These are phyloP conservation scores for Achatina immaculata DNA, from an alignment of 1,140 invertebrate genomes.

Conservation along the genomic window DNA sequence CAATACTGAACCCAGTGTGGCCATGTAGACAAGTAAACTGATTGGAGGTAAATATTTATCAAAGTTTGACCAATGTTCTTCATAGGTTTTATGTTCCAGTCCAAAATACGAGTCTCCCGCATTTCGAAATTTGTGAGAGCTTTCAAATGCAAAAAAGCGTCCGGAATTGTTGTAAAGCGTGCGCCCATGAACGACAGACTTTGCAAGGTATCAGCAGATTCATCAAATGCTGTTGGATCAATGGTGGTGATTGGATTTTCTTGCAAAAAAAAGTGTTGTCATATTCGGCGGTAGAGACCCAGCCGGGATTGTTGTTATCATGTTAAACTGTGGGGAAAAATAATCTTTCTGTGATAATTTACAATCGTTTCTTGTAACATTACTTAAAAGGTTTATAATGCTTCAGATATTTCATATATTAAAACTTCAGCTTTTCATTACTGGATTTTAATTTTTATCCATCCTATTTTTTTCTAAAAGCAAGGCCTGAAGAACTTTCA, in stretches of 20 bases:
- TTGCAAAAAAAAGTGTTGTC: not conserved
- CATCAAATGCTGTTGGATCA: not conserved
- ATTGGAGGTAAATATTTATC: not conserved
- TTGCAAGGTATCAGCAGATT: not conserved
- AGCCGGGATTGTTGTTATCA: not conserved
- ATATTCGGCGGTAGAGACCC: not conserved
- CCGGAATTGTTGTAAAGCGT: not conserved
- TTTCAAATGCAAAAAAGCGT: not conserved
- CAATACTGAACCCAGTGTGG: not conserved
- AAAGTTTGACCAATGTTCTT: not conserved
- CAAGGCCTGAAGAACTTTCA: too few relatives aligned
- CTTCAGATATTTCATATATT: too few relatives aligned
- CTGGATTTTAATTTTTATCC: too few relatives aligned
- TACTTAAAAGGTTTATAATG: too few relatives aligned
- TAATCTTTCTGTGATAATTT: too few relatives aligned
- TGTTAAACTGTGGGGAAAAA: not conserved
- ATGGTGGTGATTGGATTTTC: not conserved
- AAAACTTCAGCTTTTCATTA: too few relatives aligned
- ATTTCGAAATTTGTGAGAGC: not conserved
- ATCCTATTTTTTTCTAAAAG: too few relatives aligned
- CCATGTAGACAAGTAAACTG: not conserved
- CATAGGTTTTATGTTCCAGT: not conserved
- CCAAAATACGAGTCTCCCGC: not conserved
- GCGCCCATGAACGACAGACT: not conserved
- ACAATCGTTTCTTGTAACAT: too few relatives aligned